Evolutionary conservation across 2,113 vertebrate species (phyloP).

Genomic region (Leptobrachium ailaonicum): DNA sequence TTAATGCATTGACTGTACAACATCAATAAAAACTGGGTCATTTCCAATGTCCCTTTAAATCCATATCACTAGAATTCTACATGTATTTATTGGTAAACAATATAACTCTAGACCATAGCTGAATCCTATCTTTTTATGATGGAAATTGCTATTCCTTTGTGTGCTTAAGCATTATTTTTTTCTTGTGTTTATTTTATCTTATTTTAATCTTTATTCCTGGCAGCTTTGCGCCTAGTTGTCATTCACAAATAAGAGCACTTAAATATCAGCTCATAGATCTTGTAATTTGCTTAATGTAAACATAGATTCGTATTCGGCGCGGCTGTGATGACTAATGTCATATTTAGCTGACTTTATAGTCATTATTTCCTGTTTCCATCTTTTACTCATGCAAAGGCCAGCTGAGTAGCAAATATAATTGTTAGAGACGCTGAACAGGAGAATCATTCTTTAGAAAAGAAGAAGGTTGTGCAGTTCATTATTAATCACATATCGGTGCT

Average conservation of each 20-base stretch:
- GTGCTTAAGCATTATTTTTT: too few species aligned
- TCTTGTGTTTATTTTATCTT: too few species aligned
- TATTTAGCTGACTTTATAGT: conserved; percentile 29
- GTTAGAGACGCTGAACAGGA: conserved; percentile 24
- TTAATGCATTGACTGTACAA: too few species aligned
- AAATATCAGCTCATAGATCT: conserved; percentile 25
- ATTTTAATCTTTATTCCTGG: not conserved
- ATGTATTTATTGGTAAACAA: too few species aligned
- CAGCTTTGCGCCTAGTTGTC: conserved; percentile 23
- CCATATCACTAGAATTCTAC: too few species aligned
- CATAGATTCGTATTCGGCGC: conserved; percentile 29
- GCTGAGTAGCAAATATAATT: conserved; percentile 38
- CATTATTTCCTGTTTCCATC: conserved; percentile 34
- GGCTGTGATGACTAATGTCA: conserved; percentile 25
- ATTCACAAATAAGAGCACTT: conserved; percentile 24
- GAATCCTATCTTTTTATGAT: too few species aligned
- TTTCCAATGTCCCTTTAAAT: too few species aligned
- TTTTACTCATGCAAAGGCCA: conserved; percentile 33
- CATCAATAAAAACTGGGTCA: too few species aligned
- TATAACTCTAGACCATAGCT: too few species aligned
- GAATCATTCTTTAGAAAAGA: not conserved
- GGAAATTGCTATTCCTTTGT: too few species aligned
- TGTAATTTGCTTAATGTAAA: conserved; percentile 40
- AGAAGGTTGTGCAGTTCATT: not conserved
- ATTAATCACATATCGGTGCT: too few species aligned